Conservation (phyloP, 2,888 invertebrate species). For the Sarcophaga caerulescens region DNA sequence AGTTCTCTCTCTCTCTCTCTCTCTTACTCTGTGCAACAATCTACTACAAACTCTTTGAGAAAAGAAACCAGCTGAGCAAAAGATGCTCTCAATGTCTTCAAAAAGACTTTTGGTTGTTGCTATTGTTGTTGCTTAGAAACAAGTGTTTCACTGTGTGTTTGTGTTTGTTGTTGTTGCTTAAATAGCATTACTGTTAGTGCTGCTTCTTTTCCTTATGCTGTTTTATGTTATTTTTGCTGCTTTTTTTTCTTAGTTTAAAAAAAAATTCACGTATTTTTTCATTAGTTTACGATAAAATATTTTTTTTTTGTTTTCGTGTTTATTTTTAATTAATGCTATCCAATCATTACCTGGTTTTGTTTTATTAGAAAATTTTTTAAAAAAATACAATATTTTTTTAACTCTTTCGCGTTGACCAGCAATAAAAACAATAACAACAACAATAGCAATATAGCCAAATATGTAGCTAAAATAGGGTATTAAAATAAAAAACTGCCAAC, state of each 20-base stretch:
- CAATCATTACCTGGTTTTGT: slow-evolving; percentile 4
- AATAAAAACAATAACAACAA: slow-evolving; percentile 35
- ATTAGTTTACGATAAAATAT: slow-evolving; percentile 65
- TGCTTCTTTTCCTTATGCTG: slow-evolving; percentile 29
- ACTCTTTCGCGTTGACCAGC: slow-evolving; percentile 36
- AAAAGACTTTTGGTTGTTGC: not conserved
- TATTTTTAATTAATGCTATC: not conserved
- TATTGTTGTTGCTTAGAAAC: slow-evolving; percentile 15
- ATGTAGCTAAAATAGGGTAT: not conserved
- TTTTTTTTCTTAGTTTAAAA: slow-evolving; percentile 27
- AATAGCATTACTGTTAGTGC: slow-evolving; percentile 9
- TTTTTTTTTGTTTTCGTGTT: not conserved
- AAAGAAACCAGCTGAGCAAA: too few species aligned
- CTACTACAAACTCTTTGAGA: too few species aligned
- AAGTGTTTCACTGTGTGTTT: slow-evolving; percentile 35
- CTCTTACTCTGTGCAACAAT: not conserved
- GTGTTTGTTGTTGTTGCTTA: slow-evolving; percentile 39
- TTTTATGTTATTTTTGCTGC: not conserved
- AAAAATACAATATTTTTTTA: slow-evolving; percentile 12
- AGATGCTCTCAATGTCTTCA: too few species aligned
- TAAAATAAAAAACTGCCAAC: slow-evolving; percentile 59
- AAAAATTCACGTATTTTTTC: slow-evolving; percentile 62
- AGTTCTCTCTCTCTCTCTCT: not conserved
- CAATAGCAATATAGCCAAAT: not conserved
- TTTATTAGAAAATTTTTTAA: not conserved